Base-by-base conservation (phyloP, 2,113 vertebrate genomes). In the Fukomys damarensis region DNA sequence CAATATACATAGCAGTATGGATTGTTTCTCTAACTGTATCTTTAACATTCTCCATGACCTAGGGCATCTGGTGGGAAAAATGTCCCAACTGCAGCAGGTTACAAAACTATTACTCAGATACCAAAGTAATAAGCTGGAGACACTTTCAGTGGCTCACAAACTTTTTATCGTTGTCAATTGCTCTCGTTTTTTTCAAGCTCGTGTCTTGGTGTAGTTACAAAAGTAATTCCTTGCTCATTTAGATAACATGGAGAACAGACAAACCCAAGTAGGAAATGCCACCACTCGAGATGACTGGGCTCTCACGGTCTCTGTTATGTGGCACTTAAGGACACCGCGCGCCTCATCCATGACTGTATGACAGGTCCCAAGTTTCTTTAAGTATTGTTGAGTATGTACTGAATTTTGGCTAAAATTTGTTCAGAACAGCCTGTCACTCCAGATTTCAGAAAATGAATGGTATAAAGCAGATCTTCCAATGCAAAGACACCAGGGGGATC, bases 101-200 rank as follows among this genome's bases (percentile, higher is more conserved):
- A 76, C 2, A 95, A 83, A 74, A 5, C 41, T 76, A 70, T 72
- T 4, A 93, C 79, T 46, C 87, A 52, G 87, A 89, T 41, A 41
- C 63, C 76, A n/a, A 80, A 93, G 17, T 19, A 94, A 61, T 49
- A 94, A 74, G 35, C 38, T 90, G 58, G 49, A 56, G 63, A 80
- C 59, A 76, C 58, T 63, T 89, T 79, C n/a, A 85, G 41, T 3
- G 4, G 3, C 4, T 65, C 49, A 1, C 74, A 28, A 13, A 56
- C 17, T 91, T 61, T 41, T 95, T 95, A 87, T 20, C 63, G 49
- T 46, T 93, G 6, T 92, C 19, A 88, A 86, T 66, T 86, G 19
- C 30, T 79, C 30, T 20, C 43, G n/a, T 72, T 49, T 14, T 49
- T 81, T 74, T 28, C 70, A 77, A 89, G 77, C n/a, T 2, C 52